A percentile compares a stretch with the other conserved stretches of the same genome.
These are phyloP conservation scores for Microplitis mediator DNA, from an alignment of 1,140 invertebrate genomes.

Conservation along the genomic window DNA sequence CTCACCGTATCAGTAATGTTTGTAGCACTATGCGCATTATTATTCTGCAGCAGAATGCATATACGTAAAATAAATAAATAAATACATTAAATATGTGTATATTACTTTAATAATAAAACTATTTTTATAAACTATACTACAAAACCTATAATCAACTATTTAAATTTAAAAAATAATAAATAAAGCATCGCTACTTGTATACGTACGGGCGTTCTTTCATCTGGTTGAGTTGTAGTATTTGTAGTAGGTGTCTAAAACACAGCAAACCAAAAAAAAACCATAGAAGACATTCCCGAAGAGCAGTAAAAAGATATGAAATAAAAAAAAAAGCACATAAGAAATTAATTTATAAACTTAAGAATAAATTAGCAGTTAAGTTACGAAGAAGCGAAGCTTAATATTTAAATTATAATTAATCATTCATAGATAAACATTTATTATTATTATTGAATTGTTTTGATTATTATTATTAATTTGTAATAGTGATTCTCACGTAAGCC, in stretches of 20 bases:
- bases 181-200: constrained; percentile 31
- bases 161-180: constrained; percentile 13
- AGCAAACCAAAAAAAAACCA: constrained; percentile 54
- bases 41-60: constrained; percentile 14
- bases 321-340: constrained; percentile 16
- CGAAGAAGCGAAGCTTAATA: constrained; percentile 3
- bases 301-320: constrained; percentile 40
- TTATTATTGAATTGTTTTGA: not conserved
- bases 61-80: not conserved
- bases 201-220: constrained; percentile 61
- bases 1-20: constrained; percentile 19
- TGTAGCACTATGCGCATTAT: constrained; percentile 8
- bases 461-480: not conserved
- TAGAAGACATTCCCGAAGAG: constrained; percentile 45
- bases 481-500: constrained; percentile 56
- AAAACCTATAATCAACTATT: not conserved
- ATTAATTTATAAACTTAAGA: not conserved
- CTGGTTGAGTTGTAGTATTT: constrained; percentile 38
- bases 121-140: not conserved
- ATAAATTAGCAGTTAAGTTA: not conserved
- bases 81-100: constrained; percentile 24
- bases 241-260: constrained; percentile 58
- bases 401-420: not conserved
- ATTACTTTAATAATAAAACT: constrained; percentile 28
- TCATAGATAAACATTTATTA: not conserved